Conservation (phyloP, 2,113 vertebrate species). For the Rhinichthys klamathensis region DNA sequence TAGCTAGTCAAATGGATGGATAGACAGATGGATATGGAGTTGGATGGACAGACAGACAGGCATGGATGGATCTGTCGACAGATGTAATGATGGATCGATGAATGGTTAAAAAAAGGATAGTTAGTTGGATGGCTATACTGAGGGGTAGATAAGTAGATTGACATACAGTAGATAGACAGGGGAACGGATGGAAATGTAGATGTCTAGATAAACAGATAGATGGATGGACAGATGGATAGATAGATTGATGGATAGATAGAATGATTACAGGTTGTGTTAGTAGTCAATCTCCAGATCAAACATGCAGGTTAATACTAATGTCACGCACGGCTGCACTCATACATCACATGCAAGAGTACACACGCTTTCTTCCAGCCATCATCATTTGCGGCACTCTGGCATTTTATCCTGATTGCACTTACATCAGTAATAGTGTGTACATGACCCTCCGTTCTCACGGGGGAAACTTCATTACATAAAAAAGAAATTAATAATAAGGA, state of each 20-base stretch:
- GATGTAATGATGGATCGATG: background rate
- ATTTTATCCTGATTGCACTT: constrained; percentile 34
- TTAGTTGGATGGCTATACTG: background rate
- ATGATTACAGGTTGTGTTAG: constrained; percentile 22
- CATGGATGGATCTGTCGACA: background rate
- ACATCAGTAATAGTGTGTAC: constrained; percentile 39
- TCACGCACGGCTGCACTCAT: constrained; percentile 18
- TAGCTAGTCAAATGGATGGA: background rate
- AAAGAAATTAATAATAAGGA: constrained; percentile 32
- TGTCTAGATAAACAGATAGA: background rate
- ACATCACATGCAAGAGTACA: constrained; percentile 29
- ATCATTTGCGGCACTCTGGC: constrained; percentile 18
- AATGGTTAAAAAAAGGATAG: too few species aligned
- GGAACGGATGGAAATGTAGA: background rate
- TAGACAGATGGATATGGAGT: background rate
- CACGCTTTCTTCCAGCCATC: constrained; percentile 3
- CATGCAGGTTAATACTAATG: constrained; percentile 40
- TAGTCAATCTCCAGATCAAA: constrained; percentile 22
- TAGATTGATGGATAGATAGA: constrained; percentile 16
- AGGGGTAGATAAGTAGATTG: background rate
- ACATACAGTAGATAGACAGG: background rate
- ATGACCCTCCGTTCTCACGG: constrained; percentile 28
- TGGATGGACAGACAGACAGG: background rate
- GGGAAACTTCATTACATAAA: constrained; percentile 35
- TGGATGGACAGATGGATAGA: background rate